Conservation (phyloP, 2,113 vertebrate genomes). For the Ovis aries region DNA sequence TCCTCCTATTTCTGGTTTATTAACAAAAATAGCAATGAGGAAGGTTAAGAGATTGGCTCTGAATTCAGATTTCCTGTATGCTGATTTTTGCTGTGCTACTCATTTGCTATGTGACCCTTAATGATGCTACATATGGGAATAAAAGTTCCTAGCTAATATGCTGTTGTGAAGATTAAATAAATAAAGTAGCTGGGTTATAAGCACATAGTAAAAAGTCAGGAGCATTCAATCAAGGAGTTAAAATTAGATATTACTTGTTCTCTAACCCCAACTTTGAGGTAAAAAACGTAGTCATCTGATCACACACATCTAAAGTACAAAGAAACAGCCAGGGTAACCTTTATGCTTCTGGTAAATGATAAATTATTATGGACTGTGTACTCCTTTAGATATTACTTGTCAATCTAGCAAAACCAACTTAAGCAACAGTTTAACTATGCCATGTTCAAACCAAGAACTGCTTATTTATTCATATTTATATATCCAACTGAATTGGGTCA, state of each 20-base stretch:
- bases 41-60: background rate
- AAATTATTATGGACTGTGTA: background rate
- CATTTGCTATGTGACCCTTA: background rate
- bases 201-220: background rate
- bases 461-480: background rate
- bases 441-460: background rate
- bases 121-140: background rate
- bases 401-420: background rate
- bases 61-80: background rate
- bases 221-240: background rate
- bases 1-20: background rate
- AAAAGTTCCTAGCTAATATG: background rate
- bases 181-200: background rate
- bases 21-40: background rate
- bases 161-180: background rate
- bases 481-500: background rate
- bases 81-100: background rate
- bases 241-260: background rate
- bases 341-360: background rate
- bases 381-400: background rate
- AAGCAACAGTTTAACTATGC: background rate
- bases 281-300: background rate
- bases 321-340: background rate
- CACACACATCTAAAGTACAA: background rate
- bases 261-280: background rate